A percentile compares a stretch with the other conserved stretches of the same genome.
Conservation (phyloP, 2,113 vertebrate genomes). For the Ceratotherium simum region DNA sequence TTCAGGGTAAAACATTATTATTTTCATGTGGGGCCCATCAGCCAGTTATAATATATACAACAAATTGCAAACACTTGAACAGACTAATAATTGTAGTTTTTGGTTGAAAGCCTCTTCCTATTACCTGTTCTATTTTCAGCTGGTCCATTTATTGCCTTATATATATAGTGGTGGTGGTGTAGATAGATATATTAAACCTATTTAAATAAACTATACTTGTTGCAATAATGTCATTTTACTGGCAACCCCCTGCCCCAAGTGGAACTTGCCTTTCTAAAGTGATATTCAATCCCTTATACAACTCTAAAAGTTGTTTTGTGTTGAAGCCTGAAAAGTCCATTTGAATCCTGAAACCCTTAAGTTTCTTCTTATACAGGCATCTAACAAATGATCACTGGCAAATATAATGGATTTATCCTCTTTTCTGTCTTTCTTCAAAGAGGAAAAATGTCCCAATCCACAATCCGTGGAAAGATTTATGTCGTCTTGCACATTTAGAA, state of each 20-base stretch:
- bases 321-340: conserved; percentile 50
- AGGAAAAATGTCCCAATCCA: not conserved
- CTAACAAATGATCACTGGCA: not conserved
- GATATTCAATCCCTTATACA: not conserved
- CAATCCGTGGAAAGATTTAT: not conserved
- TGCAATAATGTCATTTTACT: not conserved
- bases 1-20: not conserved
- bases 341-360: conserved; percentile 54
- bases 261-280: conserved; percentile 55
- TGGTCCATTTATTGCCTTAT: not conserved
- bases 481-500: not conserved
- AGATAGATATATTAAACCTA: not conserved
- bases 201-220: not conserved
- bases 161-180: not conserved
- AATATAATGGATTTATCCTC: not conserved
- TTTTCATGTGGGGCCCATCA: not conserved
- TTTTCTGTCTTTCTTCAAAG: not conserved
- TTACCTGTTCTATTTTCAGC: not conserved
- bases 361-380: not conserved
- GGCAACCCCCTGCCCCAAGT: not conserved
- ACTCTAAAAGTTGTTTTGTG: conserved; percentile 59
- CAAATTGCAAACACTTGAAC: not conserved
- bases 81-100: not conserved
- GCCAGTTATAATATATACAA: not conserved
- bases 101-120: not conserved